Evolutionary conservation across 1,140 invertebrate species (phyloP).

Genomic region (Asobara japonica): DNA sequence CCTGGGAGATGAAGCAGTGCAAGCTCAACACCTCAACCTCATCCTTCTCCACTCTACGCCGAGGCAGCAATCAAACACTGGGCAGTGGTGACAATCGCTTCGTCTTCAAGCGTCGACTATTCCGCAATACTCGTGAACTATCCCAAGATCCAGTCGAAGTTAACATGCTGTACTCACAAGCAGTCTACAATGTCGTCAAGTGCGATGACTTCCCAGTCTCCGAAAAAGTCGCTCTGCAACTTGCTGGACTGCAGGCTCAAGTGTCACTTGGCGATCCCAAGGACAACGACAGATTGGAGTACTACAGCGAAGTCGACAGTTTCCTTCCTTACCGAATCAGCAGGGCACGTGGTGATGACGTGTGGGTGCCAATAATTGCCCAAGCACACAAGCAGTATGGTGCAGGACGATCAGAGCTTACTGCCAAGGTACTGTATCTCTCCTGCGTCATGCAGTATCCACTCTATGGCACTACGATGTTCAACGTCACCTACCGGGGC

Average conservation of each 20-base stretch:
- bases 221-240: slow-evolving; percentile 92
- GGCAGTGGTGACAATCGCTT: slow-evolving; percentile 91
- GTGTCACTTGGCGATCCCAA: slow-evolving; percentile 90
- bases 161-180: slow-evolving; percentile 93
- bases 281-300: slow-evolving; percentile 74
- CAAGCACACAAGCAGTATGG: slow-evolving; percentile 92
- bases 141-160: slow-evolving; percentile 97
- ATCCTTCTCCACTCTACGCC: slow-evolving; percentile 68
- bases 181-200: slow-evolving; percentile 94
- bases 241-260: slow-evolving; percentile 93
- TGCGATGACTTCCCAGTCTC: slow-evolving; percentile 94
- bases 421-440: slow-evolving; percentile 92
- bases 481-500: slow-evolving; percentile 89
- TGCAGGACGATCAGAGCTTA: slow-evolving; percentile 87
- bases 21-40: slow-evolving; percentile 69
- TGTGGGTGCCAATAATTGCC: slow-evolving; percentile 87
- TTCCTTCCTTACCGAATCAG: slow-evolving; percentile 84
- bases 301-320: slow-evolving; percentile 82
- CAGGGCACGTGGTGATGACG: slow-evolving; percentile 76
- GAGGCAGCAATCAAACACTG: slow-evolving; percentile 69
- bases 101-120: slow-evolving; percentile 91
- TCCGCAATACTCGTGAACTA: slow-evolving; percentile 86
- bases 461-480: slow-evolving; percentile 93
- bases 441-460: slow-evolving; percentile 98
- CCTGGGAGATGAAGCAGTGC: slow-evolving; percentile 87